Conservation (phyloP, 2,113 vertebrate genomes). For the Phalacrocorax carbo region DNA sequence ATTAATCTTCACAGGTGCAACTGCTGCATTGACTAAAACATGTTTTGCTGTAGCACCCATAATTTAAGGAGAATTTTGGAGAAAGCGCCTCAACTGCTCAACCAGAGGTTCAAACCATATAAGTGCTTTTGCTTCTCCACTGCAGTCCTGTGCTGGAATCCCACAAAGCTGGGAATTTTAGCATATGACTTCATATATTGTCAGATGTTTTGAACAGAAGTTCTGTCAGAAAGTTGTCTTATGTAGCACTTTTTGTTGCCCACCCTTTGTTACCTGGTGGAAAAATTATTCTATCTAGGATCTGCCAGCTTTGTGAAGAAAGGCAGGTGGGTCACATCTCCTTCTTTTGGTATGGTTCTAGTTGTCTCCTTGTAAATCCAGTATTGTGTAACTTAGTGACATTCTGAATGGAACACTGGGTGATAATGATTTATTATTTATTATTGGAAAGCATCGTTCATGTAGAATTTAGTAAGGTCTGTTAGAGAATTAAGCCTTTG, state of each 20-base stretch:
- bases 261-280: not conserved
- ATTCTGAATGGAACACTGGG: not conserved
- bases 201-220: not conserved
- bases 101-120: not conserved
- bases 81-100: not conserved
- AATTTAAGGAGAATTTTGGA: not conserved
- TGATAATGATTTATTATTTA: not conserved
- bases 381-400: not conserved
- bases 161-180: not conserved
- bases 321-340: not conserved
- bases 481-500: not conserved
- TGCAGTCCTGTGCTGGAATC: not conserved
- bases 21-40: not conserved
- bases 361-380: not conserved
- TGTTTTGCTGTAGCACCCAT: not conserved
- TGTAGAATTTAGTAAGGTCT: not conserved
- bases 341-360: not conserved
- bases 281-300: not conserved
- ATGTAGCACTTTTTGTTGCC: not conserved
- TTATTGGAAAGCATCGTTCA: not conserved
- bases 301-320: not conserved
- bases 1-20: not conserved
- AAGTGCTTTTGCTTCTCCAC: not conserved
- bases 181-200: not conserved
- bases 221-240: not conserved